Percentiles rank a stretch among this genome's conserved stretches.
phyloP scores from a whole-genome alignment of 2,888 invertebrate genomes.

The Axea sp. region DNA sequence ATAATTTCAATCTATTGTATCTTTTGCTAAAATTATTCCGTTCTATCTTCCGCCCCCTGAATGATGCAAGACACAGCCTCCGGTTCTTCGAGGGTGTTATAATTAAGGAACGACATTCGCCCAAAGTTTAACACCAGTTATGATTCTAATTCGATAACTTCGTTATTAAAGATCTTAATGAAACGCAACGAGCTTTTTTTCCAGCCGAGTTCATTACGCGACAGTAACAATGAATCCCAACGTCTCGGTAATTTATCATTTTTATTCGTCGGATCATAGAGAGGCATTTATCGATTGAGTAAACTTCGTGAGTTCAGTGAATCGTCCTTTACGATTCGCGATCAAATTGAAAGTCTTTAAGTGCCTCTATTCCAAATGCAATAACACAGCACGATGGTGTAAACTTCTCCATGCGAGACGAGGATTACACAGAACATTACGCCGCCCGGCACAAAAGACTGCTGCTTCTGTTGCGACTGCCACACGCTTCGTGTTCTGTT shows the following conservation, averaged over 20 bases:
- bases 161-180: slow-evolving; percentile 22
- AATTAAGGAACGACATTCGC: slow-evolving; percentile 17
- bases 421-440: slow-evolving; percentile 63
- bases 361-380: slow-evolving; percentile 58
- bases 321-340: slow-evolving; percentile 62
- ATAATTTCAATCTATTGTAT: no score
- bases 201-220: slow-evolving; percentile 30
- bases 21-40: no score
- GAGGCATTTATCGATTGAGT: slow-evolving; percentile 47
- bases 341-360: slow-evolving; percentile 63
- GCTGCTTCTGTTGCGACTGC: slow-evolving; percentile 33
- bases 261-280: slow-evolving; percentile 36
- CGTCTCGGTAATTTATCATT: slow-evolving; percentile 40
- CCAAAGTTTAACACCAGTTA: slow-evolving; percentile 3
- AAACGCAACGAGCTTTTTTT: no score
- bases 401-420: slow-evolving; percentile 62
- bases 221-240: slow-evolving; percentile 32
- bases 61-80: no score
- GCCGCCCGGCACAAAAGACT: slow-evolving; percentile 43
- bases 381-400: slow-evolving; percentile 59
- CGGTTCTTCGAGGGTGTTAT: no score
- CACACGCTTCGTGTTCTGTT: slow-evolving; percentile 40
- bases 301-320: slow-evolving; percentile 54
- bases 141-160: slow-evolving; percentile 31
- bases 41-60: no score